Conservation (phyloP, 2,888 invertebrate genomes). For the Epirrita christyi region DNA sequence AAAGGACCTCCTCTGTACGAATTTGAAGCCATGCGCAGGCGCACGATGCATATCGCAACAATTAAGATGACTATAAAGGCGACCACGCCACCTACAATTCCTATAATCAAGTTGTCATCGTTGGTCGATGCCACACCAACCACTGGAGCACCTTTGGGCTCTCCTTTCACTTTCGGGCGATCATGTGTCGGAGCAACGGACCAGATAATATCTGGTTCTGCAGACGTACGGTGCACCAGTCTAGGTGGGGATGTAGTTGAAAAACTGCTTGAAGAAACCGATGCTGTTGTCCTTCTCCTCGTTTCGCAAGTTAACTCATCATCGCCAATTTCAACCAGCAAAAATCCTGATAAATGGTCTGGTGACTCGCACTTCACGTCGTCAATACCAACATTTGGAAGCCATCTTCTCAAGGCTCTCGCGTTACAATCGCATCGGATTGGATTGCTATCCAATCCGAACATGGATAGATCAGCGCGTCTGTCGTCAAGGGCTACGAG, state of each 20-base stretch:
- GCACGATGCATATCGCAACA: conserved; percentile 94
- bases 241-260: conserved; percentile 77
- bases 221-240: conserved; percentile 85
- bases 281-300: conserved; percentile 80
- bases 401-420: conserved; percentile 91
- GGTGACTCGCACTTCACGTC: conserved; percentile 88
- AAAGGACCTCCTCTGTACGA: conserved; percentile 89
- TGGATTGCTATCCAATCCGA: conserved; percentile 91
- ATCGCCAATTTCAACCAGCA: conserved; percentile 91
- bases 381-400: conserved; percentile 87
- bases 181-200: conserved; percentile 90
- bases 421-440: conserved; percentile 94
- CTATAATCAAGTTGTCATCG: conserved; percentile 96
- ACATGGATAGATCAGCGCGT: conserved; percentile 89
- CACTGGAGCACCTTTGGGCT: conserved; percentile 85
- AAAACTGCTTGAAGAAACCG: conserved; percentile 66
- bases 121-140: conserved; percentile 86
- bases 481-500: conserved; percentile 93
- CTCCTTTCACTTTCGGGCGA: conserved; percentile 83
- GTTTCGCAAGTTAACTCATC: conserved; percentile 92
- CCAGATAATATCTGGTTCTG: conserved; percentile 96
- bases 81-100: conserved; percentile 97
- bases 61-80: conserved; percentile 95
- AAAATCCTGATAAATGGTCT: conserved; percentile 87
- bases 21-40: conserved; percentile 88